These are phyloP conservation scores for Hermodice carunculata DNA, from an alignment of 2,888 invertebrate species.

Conservation along the genomic window DNA sequence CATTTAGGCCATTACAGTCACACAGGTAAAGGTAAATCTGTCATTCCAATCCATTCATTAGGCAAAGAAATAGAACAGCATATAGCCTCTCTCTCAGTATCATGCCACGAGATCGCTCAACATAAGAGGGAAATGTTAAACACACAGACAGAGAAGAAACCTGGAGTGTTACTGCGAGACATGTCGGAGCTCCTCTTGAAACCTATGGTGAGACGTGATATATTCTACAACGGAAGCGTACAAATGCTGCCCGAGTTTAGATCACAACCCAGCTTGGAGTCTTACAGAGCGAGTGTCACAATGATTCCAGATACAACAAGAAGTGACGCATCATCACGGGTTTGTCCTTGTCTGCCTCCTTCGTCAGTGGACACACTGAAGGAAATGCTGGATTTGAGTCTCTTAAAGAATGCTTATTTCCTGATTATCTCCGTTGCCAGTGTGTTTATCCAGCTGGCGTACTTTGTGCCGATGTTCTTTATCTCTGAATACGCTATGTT, in stretches of 20 bases:
- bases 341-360: conserved; percentile 5
- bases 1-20: too few species aligned
- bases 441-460: conserved; percentile 90
- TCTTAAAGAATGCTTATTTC: conserved; percentile 89
- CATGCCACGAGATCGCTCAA: too few species aligned
- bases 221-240: conserved; percentile 11
- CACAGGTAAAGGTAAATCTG: too few species aligned
- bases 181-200: too few species aligned
- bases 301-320: conserved; percentile 50
- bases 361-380: conserved; percentile 71
- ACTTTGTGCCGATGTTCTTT: conserved; percentile 93
- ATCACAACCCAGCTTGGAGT: conserved; percentile 1
- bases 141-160: too few species aligned
- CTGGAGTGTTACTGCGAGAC: too few species aligned
- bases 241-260: not conserved
- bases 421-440: conserved; percentile 88
- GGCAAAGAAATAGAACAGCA: too few species aligned
- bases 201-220: conserved; percentile 11
- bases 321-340: too few species aligned
- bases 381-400: conserved; percentile 84
- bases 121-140: too few species aligned
- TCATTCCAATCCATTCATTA: too few species aligned
- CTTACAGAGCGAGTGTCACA: conserved; percentile 60
- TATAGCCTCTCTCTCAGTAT: too few species aligned
- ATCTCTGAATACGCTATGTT: conserved; percentile 78